A percentile compares a stretch with the other conserved stretches of the same genome.
These are phyloP conservation scores for Marmota flaviventris DNA, from an alignment of 2,113 vertebrate species.

Conservation along the genomic window DNA sequence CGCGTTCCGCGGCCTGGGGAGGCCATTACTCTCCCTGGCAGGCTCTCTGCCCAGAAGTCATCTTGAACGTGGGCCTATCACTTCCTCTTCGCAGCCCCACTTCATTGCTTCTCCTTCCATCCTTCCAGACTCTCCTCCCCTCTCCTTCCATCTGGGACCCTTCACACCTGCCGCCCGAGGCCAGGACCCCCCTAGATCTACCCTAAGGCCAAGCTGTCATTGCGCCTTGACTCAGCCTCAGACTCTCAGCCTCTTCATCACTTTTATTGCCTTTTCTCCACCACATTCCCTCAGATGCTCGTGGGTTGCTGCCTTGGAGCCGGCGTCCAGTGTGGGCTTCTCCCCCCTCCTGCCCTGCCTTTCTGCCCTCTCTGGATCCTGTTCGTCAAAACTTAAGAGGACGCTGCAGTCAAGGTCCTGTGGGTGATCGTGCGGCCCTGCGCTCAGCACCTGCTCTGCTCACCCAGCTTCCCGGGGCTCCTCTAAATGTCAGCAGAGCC, in stretches of 20 bases:
- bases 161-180: background rate
- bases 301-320: background rate
- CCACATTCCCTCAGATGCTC: background rate
- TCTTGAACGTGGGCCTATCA: background rate
- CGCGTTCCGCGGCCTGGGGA: background rate
- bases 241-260: background rate
- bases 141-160: slow-evolving; percentile 20
- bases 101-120: background rate
- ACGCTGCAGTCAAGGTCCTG: background rate
- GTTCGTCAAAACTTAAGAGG: background rate
- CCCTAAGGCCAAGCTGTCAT: background rate
- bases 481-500: accelerated
- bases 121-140: background rate
- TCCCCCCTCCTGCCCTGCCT: background rate
- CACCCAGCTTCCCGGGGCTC: background rate
- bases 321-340: background rate
- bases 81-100: background rate
- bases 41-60: slow-evolving; percentile 16
- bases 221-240: background rate
- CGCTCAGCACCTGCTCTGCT: accelerated
- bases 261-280: slow-evolving; percentile 50
- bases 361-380: background rate
- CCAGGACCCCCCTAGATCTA: background rate
- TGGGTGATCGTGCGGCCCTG: background rate
- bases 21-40: background rate